Conservation (phyloP, 2,797 vertebrate genomes). For the Sebastes wilsoni region DNA sequence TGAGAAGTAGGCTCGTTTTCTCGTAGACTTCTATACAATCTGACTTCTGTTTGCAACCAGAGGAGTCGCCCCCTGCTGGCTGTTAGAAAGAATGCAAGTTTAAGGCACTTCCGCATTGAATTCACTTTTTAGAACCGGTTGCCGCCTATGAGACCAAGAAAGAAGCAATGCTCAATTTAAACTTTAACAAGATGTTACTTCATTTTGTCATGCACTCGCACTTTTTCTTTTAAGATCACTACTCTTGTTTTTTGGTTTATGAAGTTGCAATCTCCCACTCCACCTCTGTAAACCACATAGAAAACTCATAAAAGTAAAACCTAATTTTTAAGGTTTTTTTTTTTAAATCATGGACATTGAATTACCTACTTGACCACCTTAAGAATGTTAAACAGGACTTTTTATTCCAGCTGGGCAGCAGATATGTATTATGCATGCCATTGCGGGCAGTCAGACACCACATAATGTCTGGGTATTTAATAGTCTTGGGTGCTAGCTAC, state of each 20-base stretch:
- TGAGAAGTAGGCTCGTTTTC: background rate
- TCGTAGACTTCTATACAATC: background rate
- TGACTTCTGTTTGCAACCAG: fast-evolving
- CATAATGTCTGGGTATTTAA: conserved; percentile 54
- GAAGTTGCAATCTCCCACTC: background rate
- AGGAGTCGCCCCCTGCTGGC: background rate
- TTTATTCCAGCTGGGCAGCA: conserved; percentile 12
- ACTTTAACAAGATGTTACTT: background rate
- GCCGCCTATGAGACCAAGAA: background rate
- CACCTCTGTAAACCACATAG: background rate
- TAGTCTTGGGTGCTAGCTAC: conserved; percentile 44
- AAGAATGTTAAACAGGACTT: background rate
- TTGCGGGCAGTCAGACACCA: conserved; percentile 20
- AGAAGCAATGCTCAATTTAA: background rate
- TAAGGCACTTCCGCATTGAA: background rate
- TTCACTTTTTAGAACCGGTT: background rate
- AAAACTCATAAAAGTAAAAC: background rate
- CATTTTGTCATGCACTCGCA: background rate
- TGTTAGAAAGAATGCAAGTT: background rate
- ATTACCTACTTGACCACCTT: background rate
- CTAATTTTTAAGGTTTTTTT: background rate
- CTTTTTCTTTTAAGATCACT: background rate
- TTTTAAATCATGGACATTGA: background rate
- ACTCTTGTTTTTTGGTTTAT: background rate
- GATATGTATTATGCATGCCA: conserved; percentile 16